Evolutionary conservation across 2,113 vertebrate genomes (phyloP), one percentile per base, ranked within the genome.

Genomic region (Corvus cornix): DNA sequence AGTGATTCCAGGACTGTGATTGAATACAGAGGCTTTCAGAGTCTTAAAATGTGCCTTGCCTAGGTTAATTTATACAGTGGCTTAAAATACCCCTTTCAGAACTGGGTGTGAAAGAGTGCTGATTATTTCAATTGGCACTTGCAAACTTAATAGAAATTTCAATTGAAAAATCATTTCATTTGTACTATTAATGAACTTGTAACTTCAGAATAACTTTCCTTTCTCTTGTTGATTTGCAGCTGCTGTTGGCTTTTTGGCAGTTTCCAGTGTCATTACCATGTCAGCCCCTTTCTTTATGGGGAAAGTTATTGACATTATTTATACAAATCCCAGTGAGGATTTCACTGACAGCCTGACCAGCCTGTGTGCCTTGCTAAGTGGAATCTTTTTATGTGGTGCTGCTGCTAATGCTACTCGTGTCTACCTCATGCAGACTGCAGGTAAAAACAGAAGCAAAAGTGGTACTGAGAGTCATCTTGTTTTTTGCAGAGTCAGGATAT

Each of bases 371-470:
- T 97, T 98, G 80, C 97, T 99, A 76, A 97, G 98, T 7, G 98
- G 98, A 18, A 98, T 99, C 76, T 99, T 99, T 93, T 93, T 99
- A 26, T 99, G 98, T 77, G 99, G 99, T 20, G 99, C 98, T 33
- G 98, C 98, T 31, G 99, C 99, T 52, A 99, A 99, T 6, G 98
- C 98, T 16, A 96, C 97, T 76, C 98, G 99, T 64, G 98, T 99
- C 97, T 99, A 99, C 98, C 98, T 99, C 98, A 99, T 99, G 98
- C 98, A 99, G 86, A 98, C 95, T 53, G 99, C 99, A 98, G 99
- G 99, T 99, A 97, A 98, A 89, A 49, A 21, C 6, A 62, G n/a
- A 70, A 64, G 56, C 27, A 73, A 60, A 84, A 59, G 33, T 41
- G 33, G 10, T 68, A 20, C 37, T 52, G 31, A 55, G 52, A 67